phyloP scores from a whole-genome alignment of 1,140 invertebrate species.

The Aphaenogaster rudis region DNA sequence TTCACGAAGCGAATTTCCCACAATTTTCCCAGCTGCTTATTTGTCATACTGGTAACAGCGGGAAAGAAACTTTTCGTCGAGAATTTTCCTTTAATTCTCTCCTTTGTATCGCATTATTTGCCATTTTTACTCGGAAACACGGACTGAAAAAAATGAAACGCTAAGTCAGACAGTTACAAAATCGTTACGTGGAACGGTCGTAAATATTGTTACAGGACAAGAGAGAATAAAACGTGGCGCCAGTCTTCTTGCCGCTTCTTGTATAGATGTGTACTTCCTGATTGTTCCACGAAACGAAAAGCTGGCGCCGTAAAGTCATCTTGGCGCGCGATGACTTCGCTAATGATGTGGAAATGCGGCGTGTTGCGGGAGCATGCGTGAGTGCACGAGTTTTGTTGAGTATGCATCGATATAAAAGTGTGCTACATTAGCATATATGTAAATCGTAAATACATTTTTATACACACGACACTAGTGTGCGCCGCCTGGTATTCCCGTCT shows the following conservation, averaged over 20 bases:
- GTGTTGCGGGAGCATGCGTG: background rate
- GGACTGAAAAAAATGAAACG: background rate
- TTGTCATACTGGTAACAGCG: conserved; percentile 3
- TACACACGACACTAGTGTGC: conserved; percentile 28
- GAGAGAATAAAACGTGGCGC: background rate
- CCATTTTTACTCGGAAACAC: conserved; percentile 19
- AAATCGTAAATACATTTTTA: conserved; percentile 59
- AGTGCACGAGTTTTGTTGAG: background rate
- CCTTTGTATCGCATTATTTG: background rate
- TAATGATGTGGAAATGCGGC: background rate
- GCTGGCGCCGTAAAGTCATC: background rate
- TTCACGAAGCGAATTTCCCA: background rate
- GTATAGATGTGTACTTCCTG: background rate
- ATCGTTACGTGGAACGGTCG: conserved; percentile 24
- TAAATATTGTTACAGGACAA: conserved; percentile 27
- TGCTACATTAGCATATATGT: conserved; percentile 56
- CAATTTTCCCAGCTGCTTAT: background rate
- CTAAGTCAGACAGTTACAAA: background rate
- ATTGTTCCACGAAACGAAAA: conserved; percentile 7
- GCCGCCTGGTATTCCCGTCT: conserved; percentile 44
- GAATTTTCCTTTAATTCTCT: background rate
- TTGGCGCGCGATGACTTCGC: background rate
- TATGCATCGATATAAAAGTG: conserved; percentile 12
- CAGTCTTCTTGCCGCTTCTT: background rate
- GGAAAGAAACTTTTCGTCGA: background rate